Evolutionary conservation across 1,140 invertebrate species (phyloP).

Genomic region (Dryas iulia): DNA sequence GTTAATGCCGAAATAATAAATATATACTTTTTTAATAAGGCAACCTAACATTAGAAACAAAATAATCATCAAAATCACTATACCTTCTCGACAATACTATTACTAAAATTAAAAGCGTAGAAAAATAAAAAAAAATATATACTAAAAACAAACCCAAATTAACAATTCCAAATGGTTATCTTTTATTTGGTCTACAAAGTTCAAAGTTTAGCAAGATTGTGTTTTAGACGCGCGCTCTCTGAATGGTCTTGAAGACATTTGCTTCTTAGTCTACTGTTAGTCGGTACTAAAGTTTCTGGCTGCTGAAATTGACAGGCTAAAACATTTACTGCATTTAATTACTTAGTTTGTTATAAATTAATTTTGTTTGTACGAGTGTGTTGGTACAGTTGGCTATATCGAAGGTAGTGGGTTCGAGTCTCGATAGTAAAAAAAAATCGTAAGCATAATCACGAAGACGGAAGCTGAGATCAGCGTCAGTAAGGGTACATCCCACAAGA

Average conservation of each 20-base stretch:
- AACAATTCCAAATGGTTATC: neutral
- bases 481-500: too few relatives aligned
- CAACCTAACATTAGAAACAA: too few relatives aligned
- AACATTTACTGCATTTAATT: constrained; percentile 22
- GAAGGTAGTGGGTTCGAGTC: too few relatives aligned
- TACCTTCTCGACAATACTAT: too few relatives aligned
- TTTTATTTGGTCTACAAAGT: constrained; percentile 23
- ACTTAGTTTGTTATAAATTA: constrained; percentile 10
- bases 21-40: too few relatives aligned
- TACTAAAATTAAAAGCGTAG: neutral
- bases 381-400: neutral
- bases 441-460: too few relatives aligned
- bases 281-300: constrained; percentile 36
- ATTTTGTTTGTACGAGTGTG: neutral
- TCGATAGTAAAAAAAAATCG: too few relatives aligned
- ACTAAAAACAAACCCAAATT: too few relatives aligned
- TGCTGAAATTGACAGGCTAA: constrained; percentile 44
- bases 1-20: too few relatives aligned
- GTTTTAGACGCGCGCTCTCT: constrained; percentile 37
- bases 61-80: too few relatives aligned
- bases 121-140: neutral
- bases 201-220: constrained; percentile 39
- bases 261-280: constrained; percentile 34
- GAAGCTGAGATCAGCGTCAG: too few relatives aligned
- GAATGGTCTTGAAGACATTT: constrained; percentile 38